These are phyloP conservation scores for Diacarnus erythraeanus DNA, from an alignment of 37 sponge, comb jelly and placozoan genomes.

Conservation along the genomic window DNA sequence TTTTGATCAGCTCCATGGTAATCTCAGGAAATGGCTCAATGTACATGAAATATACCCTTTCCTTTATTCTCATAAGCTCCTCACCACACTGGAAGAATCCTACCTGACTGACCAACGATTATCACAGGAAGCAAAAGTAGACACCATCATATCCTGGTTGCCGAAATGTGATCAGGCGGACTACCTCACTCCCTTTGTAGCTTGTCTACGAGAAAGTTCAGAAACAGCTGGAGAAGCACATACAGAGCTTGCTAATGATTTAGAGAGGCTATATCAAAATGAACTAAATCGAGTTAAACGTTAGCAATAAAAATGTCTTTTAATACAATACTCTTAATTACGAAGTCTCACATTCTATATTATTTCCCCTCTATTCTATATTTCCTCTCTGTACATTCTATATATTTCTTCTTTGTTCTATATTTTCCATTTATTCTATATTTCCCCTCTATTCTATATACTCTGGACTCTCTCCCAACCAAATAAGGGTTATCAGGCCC, in stretches of 20 bases:
- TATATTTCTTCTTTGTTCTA: too few relatives aligned
- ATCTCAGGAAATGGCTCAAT: background rate
- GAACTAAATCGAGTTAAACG: too few relatives aligned
- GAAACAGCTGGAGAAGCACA: background rate
- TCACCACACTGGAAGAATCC: background rate
- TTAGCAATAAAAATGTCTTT: too few relatives aligned
- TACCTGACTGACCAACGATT: background rate
- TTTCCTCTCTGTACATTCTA: too few relatives aligned
- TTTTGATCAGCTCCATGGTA: background rate
- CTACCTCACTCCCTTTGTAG: background rate
- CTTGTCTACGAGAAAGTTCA: background rate
- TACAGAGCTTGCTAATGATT: background rate
- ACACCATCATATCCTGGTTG: background rate
- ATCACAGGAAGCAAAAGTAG: background rate
- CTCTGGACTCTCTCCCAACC: too few relatives aligned
- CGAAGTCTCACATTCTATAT: too few relatives aligned
- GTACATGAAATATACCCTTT: background rate
- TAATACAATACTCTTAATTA: too few relatives aligned
- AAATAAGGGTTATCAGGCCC: too few relatives aligned
- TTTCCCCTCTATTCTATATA: too few relatives aligned
- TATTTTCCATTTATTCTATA: too few relatives aligned
- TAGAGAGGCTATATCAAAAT: background rate
- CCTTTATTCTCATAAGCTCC: background rate
- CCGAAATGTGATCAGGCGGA: background rate
- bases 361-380: too few relatives aligned